Evolutionary conservation across 2,797 vertebrate species (phyloP), one percentile per base, ranked within the genome.

Genomic region (Cheirogaleus major): DNA sequence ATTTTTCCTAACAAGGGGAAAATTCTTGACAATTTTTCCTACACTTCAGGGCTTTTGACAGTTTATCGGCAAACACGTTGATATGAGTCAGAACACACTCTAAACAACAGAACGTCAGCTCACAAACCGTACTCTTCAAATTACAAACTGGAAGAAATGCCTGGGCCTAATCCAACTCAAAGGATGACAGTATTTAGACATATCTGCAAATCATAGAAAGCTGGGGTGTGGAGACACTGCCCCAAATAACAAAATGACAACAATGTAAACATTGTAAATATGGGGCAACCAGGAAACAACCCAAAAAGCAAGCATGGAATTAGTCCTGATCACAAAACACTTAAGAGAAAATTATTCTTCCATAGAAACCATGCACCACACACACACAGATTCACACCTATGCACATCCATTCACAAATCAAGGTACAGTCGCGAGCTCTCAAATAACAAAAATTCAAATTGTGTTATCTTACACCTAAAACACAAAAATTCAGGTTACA

Each of bases 21-120:
- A 89, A 69, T 75, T 75, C 50, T 80, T 95, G 27, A 95, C 14
- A 90, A 82, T 52, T 83, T 87, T 76, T 65, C 50, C 45, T 80
- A 48, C 8, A 50, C 20, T 92, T 83, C 48, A 92, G 30, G 23
- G 25, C 17, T 90, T 69, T 65, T 67, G 41, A 86, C 25, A 76
- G 57, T 89, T 80, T 93, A 75, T 70, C 57, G 79, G 23, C 52
- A 96, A 91, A 91, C 20, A 84, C 65, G 81, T 0, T 67, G 32
- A 72, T 48, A 76, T 41, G n/a, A 95, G 50, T 88, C 92, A 91
- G 43, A 61, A 13, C 2, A 20, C 1, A 55, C 67, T 67, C 25
- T 57, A 43, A 72, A 79, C 61, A 93, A 76, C 2, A 86, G 27
- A 95, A 35, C 4, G 69, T 17, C 79, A 30, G 6, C 67, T 67